Conservation (phyloP, 35 echinoderm and acorn worm genomes). For the Apostichopus californicus region DNA sequence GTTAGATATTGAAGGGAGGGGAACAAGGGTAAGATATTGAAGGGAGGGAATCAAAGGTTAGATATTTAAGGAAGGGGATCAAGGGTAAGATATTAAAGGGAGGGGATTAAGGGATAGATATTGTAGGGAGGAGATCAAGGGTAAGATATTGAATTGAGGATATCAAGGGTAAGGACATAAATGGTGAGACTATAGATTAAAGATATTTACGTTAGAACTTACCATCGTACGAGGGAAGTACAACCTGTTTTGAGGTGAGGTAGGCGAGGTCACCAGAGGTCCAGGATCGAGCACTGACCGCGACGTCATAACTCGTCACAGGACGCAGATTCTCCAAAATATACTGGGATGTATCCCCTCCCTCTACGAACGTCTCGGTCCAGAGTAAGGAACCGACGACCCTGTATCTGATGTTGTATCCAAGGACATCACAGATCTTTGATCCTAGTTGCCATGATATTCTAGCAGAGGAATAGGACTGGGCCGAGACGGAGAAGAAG, state of each 20-base stretch:
- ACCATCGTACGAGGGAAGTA: slow-evolving; percentile 18
- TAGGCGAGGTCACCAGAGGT: slow-evolving; percentile 14
- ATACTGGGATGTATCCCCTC: slow-evolving; percentile 40
- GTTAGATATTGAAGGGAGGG: no score
- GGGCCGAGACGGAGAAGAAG: slow-evolving; percentile 3
- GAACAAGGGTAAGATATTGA: no score
- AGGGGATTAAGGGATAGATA: no score
- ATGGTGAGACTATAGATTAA: no score
- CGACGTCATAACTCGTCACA: slow-evolving; percentile 27
- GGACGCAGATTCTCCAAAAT: slow-evolving; percentile 8
- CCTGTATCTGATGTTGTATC: slow-evolving; percentile 62
- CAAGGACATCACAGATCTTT: slow-evolving; percentile 65
- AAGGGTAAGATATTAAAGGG: no score
- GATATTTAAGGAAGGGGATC: no score
- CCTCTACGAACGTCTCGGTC: neutral
- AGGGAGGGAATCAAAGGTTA: no score
- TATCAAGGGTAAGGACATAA: no score
- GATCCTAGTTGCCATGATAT: slow-evolving; percentile 38
- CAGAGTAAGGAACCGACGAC: neutral
- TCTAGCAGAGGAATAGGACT: slow-evolving; percentile 18
- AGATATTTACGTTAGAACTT: neutral
- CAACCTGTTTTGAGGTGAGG: neutral
- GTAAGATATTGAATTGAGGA: no score
- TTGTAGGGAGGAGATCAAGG: no score
- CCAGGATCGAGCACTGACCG: slow-evolving; percentile 37